phyloP scores from a whole-genome alignment of 2,797 vertebrate genomes.

The Typhlichthys eigenmanni region DNA sequence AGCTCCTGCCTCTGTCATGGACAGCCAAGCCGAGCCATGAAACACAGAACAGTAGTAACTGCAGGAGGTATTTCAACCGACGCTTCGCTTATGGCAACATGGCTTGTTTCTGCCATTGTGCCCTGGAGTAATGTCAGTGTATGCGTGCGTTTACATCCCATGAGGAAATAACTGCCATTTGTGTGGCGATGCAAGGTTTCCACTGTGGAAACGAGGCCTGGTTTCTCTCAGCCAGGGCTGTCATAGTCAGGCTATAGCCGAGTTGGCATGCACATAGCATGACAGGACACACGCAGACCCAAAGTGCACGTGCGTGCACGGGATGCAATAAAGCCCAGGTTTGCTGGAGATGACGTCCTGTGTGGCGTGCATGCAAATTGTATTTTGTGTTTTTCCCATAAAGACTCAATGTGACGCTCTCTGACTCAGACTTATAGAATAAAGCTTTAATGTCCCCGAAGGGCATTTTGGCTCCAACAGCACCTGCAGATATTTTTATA shows the following conservation, averaged over 20 bases:
- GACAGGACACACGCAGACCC: background rate
- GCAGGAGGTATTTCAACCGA: background rate
- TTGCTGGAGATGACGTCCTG: too few relatives aligned
- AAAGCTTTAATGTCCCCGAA: background rate
- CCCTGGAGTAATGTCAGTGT: background rate
- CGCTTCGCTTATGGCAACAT: background rate
- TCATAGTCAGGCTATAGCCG: background rate
- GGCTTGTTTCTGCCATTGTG: background rate
- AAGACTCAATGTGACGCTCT: background rate
- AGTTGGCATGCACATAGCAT: background rate
- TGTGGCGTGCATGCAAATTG: background rate
- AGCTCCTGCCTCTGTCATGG: conserved; percentile 12
- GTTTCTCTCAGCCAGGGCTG: background rate
- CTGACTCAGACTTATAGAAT: conserved; percentile 26
- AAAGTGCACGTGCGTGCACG: background rate
- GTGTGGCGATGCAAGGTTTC: background rate
- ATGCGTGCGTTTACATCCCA: conserved; percentile 2
- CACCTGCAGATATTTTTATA: too few relatives aligned
- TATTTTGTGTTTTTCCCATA: background rate
- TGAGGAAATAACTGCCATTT: background rate
- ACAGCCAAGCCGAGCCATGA: background rate
- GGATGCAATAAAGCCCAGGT: too few relatives aligned
- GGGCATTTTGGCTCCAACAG: too few relatives aligned
- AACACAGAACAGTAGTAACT: conserved; percentile 8
- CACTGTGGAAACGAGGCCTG: background rate